phyloP scores from a whole-genome alignment of 2,113 vertebrate species.

The Lota lota region DNA sequence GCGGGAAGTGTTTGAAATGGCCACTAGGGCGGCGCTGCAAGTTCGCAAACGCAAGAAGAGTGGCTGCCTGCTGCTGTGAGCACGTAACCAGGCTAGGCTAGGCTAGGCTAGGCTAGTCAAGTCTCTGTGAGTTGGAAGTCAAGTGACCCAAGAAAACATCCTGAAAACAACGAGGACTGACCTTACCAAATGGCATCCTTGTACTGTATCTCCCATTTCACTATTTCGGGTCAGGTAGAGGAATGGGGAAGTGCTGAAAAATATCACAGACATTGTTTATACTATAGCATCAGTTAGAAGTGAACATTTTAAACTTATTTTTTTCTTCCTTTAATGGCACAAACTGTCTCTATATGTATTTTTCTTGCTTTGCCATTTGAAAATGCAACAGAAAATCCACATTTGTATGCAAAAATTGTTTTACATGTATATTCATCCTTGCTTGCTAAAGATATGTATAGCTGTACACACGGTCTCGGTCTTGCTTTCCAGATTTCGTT shows the following conservation, averaged over 20 bases:
- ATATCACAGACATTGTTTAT: slow-evolving; percentile 45
- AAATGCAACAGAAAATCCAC: slow-evolving; percentile 43
- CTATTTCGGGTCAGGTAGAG: slow-evolving; percentile 32
- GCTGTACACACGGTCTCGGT: background rate
- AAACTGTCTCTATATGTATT: slow-evolving; percentile 30
- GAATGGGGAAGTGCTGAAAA: slow-evolving; percentile 26
- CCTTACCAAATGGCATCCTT: slow-evolving; percentile 67
- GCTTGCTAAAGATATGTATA: slow-evolving; percentile 25
- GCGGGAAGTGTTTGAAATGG: slow-evolving; percentile 97
- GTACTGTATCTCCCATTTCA: slow-evolving; percentile 69
- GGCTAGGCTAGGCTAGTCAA: background rate
- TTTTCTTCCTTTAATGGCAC: slow-evolving; percentile 34
- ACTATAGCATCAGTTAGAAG: slow-evolving; percentile 46
- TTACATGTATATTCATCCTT: slow-evolving; percentile 23
- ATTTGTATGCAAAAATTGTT: slow-evolving; percentile 42
- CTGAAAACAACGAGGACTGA: slow-evolving; percentile 43
- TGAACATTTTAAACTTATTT: slow-evolving; percentile 40
- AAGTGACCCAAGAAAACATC: slow-evolving; percentile 33
- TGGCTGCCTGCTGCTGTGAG: slow-evolving; percentile 86
- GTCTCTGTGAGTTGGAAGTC: background rate
- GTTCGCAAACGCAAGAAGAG: slow-evolving; percentile 88
- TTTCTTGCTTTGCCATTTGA: slow-evolving; percentile 24
- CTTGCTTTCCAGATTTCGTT: slow-evolving; percentile 13
- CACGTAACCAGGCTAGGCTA: slow-evolving; percentile 6
- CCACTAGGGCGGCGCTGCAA: slow-evolving; percentile 92